Conservation (phyloP, 2,113 vertebrate species). For the Rousettus leschenaultii region DNA sequence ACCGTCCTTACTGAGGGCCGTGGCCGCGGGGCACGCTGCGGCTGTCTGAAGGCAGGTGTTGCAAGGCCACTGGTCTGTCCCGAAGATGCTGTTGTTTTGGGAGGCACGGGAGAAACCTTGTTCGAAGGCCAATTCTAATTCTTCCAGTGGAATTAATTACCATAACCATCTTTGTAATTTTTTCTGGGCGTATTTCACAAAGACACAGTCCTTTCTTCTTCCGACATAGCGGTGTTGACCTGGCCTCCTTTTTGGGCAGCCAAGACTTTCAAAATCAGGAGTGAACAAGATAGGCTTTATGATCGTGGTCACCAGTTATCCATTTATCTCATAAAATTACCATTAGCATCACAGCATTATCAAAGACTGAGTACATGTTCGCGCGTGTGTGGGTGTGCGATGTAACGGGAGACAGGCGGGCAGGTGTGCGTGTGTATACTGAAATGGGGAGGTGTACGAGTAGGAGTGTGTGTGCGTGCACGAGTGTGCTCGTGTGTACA, state of each 20-base stretch:
- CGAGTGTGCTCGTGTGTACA: not conserved
- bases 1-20: not conserved
- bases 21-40: not conserved
- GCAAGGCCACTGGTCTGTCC: not conserved
- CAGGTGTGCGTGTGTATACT: not conserved
- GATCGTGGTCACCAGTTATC: not conserved
- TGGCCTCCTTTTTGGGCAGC: not conserved
- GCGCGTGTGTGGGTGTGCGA: not conserved
- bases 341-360: not conserved
- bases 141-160: not conserved
- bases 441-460: not conserved
- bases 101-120: not conserved
- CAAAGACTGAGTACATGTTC: not conserved
- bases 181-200: not conserved
- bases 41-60: not conserved
- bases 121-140: not conserved
- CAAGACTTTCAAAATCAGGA: not conserved
- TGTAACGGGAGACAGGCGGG: not conserved
- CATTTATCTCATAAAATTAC: not conserved
- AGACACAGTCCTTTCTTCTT: not conserved
- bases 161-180: not conserved
- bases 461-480: not conserved
- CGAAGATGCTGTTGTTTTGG: rapidly evolving
- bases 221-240: not conserved
- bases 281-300: not conserved